Evolutionary conservation across 2,797 vertebrate species (phyloP), one percentile per base, ranked within the genome.

Genomic region (Erpetoichthys calabaricus): DNA sequence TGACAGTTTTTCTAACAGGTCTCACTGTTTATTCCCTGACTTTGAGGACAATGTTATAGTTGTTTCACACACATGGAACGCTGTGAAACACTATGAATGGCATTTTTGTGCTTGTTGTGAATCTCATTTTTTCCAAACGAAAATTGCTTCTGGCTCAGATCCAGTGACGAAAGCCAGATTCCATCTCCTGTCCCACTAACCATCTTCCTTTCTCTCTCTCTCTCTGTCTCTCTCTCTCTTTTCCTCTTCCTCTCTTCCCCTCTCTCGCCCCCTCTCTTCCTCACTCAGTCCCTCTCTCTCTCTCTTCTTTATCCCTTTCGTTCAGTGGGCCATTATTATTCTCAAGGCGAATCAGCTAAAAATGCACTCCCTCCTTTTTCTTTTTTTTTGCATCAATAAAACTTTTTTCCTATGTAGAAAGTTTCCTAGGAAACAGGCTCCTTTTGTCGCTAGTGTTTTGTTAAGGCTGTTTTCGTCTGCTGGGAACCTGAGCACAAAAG

Each of bases 351-450:
- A 85, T 82, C 45, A 7, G 75, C 75, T 81, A 73, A 78, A 82
- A 84, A 83, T 65, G 68, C 68, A 74, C 68, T 51, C 65, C 69
- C 9, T 67, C 77, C 71, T 62, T 70, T 57, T 47, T 42, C 61
- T 47, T 57, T 68, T 78, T 75, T 68, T 67, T 59, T 67, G 68
- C 66, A 67, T 72, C 70, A 73, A 78, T 79, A 72, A 73, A 85
- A 83, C 77, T 82, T 78, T 71, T 70, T 64, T 62, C 64, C 58
- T 63, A 59, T 71, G 70, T 65, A 63, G 62, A 68, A 80, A 77
- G 92, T 93, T 91, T 88, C 92, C 89, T 82, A 84, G 91, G 92
- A 88, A 90, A 97, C 91, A 70, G 70, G 81, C 73, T 88, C 85
- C 87, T 86, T 93, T 91, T 91, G 88, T 91, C 79, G 74, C 77